Conservation (phyloP, 1,140 invertebrate genomes). For the Megathymus violae region DNA sequence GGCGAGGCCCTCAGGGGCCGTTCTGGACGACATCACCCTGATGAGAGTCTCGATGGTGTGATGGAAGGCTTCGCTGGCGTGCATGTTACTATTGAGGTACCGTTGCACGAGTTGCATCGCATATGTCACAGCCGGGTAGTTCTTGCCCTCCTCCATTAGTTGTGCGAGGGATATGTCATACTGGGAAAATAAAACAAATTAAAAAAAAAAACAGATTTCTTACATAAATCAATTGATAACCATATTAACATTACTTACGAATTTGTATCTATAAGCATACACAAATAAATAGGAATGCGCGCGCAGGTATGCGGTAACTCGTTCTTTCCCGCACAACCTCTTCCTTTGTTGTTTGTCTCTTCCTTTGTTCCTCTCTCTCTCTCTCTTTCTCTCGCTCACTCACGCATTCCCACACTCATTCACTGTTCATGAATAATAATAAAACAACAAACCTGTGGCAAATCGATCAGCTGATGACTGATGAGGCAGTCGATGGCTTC, state of each 20-base stretch:
- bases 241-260: too few species aligned
- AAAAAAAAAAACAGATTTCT: too few species aligned
- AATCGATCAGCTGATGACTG: conserved; percentile 86
- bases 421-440: too few species aligned
- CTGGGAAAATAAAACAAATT: conserved; percentile 71
- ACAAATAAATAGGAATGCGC: too few species aligned
- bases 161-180: conserved; percentile 94
- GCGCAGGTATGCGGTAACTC: too few species aligned
- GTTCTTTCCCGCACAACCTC: too few species aligned
- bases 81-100: conserved; percentile 90
- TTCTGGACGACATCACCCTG: conserved; percentile 88
- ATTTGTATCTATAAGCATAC: too few species aligned
- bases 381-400: too few species aligned
- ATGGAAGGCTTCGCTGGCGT: conserved; percentile 91
- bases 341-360: too few species aligned
- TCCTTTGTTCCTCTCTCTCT: too few species aligned
- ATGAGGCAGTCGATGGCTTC: conserved; percentile 96
- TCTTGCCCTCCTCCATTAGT: conserved; percentile 94
- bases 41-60: conserved; percentile 93
- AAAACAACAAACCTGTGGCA: conserved; percentile 70
- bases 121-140: conserved; percentile 93
- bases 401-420: too few species aligned
- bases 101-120: conserved; percentile 96
- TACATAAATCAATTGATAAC: too few species aligned
- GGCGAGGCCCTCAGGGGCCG: conserved; percentile 91